phyloP scores from a whole-genome alignment of 2,888 invertebrate species.

The Ochlodes sylvanus region DNA sequence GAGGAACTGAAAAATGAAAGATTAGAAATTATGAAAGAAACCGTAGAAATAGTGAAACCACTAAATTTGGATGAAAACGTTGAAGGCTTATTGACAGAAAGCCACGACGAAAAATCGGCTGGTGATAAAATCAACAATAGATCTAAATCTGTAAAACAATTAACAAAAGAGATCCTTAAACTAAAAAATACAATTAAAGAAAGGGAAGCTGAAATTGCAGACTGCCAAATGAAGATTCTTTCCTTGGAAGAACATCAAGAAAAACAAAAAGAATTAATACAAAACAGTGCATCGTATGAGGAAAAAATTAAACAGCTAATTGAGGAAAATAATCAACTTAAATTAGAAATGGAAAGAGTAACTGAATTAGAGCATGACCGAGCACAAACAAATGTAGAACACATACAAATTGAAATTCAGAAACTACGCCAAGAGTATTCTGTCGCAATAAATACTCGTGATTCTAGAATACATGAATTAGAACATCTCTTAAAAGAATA shows the following conservation, averaged over 20 bases:
- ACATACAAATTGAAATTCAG: conserved; percentile 64
- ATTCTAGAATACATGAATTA: conserved; percentile 77
- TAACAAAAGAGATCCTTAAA: conserved; percentile 81
- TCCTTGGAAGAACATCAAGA: conserved; percentile 79
- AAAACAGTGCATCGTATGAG: conserved; percentile 65
- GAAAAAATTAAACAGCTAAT: conserved; percentile 70
- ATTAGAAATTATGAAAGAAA: conserved; percentile 74
- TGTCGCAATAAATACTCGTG: conserved; percentile 66
- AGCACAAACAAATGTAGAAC: conserved; percentile 58
- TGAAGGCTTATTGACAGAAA: conserved; percentile 60
- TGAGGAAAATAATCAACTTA: conserved; percentile 72
- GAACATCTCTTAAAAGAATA: conserved; percentile 78
- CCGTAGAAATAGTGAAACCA: conserved; percentile 67
- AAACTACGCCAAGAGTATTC: conserved; percentile 71
- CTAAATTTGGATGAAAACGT: conserved; percentile 59
- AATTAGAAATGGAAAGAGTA: conserved; percentile 55
- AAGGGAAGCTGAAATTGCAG: conserved; percentile 80
- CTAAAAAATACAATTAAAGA: conserved; percentile 80
- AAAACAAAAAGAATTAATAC: conserved; percentile 69
- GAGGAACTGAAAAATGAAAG: conserved; percentile 74
- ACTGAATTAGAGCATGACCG: conserved; percentile 51
- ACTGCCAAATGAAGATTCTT: conserved; percentile 81
- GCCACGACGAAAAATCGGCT: conserved; percentile 66
- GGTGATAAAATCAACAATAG: conserved; percentile 69
- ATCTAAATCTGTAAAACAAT: conserved; percentile 76